Evolutionary conservation across 2,888 invertebrate genomes (phyloP), one percentile per base, ranked within the genome.

Genomic region (Lycaena phlaeas): DNA sequence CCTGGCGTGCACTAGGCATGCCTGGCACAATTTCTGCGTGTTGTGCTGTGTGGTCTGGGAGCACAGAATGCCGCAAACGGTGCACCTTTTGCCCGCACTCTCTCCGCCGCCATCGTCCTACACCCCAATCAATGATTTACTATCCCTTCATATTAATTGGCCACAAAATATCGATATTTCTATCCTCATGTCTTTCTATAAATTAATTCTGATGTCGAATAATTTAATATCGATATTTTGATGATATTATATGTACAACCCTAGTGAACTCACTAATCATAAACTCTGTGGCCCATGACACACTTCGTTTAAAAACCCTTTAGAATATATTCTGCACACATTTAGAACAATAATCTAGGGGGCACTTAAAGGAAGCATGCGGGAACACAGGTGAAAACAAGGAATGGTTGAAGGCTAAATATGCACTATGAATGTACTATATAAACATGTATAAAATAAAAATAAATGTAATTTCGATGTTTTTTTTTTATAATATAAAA

Each of bases 1-100:
- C 85, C 85, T 85, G 84, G 84, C 82, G 79, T 85, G 85, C 82
- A 81, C 82, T 76, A 85, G 82, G 82, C 85, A 85, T 65, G 85
- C 82, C 79, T 82, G 85, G 61, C 85, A 85, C 69, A 85, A 71
- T 73, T 76, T 82, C 60, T 85, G 85, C 56, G 84, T 74, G 69
- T 84, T 82, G 76, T 82, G 79, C 56, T 70, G 62, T 65, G 84
- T 84, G 59, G 75, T 84, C 65, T 75, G 78, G 62, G 73, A 68
- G 74, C 85, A 85, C 61, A 71, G 75, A 63, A 85, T 85, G 67
- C 85, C 81, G 81, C 85, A 85, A 51, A 82, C 78, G 52, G 82
- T 68, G 69, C 85, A 85, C 71, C 74, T 68, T 64, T 77, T 78
- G 61, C 75, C 75, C 58, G 67, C 75, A 50, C 57, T 56, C 53